A percentile compares a stretch with the other conserved stretches of the same genome.
phyloP scores from a whole-genome alignment of 1,140 invertebrate species.

The Leptinotarsa texana region DNA sequence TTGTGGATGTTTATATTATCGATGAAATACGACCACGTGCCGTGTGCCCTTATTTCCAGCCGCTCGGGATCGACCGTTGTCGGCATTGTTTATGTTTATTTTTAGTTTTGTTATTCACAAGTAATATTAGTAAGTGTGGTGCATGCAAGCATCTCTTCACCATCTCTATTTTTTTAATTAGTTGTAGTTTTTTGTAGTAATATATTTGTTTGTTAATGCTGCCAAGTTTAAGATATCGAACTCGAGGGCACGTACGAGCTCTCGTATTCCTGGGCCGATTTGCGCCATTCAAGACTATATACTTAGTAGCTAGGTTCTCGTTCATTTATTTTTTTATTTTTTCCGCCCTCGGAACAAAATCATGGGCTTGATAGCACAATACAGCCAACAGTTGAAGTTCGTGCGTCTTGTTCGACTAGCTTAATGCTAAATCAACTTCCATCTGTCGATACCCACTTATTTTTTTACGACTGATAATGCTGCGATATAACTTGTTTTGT shows the following conservation, averaged over 20 bases:
- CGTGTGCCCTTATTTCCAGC: conserved; percentile 44
- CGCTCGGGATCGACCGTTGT: conserved; percentile 31
- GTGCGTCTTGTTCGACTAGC: no score
- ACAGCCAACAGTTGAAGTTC: no score
- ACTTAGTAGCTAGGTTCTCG: conserved; percentile 47
- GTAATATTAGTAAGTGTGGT: conserved; percentile 50
- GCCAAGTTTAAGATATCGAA: conserved; percentile 56
- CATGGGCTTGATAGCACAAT: conserved; percentile 9
- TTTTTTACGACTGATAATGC: neutral
- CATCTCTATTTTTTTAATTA: conserved; percentile 54
- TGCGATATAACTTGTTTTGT: neutral
- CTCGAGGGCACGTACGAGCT: conserved; percentile 23
- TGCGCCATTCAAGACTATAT: conserved; percentile 46
- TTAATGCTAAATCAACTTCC: neutral
- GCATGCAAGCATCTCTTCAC: conserved; percentile 51
- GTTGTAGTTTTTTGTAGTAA: conserved; percentile 52
- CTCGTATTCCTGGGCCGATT: conserved; percentile 12
- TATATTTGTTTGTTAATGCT: conserved; percentile 57
- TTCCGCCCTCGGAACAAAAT: conserved; percentile 11
- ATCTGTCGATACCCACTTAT: neutral
- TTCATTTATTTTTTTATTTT: conserved; percentile 27
- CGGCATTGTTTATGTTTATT: conserved; percentile 43
- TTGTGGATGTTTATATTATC: conserved; percentile 38
- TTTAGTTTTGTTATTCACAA: conserved; percentile 48
- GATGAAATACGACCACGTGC: conserved; percentile 39